Conservation (phyloP, 2,113 vertebrate genomes). For the Caranx ignobilis region DNA sequence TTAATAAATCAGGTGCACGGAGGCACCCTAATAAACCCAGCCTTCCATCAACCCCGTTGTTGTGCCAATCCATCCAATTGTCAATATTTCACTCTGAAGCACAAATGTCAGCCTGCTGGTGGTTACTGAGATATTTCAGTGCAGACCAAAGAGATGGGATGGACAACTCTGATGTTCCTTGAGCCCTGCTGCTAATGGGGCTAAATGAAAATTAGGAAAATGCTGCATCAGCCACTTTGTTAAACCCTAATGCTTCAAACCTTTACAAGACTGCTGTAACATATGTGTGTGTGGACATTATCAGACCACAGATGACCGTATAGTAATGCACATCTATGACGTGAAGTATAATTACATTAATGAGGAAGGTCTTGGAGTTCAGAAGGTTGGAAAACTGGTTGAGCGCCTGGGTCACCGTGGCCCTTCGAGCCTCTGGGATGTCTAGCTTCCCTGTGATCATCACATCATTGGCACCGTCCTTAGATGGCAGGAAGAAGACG, state of each 20-base stretch:
- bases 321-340: not conserved
- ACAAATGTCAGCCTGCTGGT: constrained; percentile 3
- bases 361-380: constrained; percentile 98
- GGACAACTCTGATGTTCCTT: not conserved
- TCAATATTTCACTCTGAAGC: not conserved
- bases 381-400: constrained; percentile 98
- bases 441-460: constrained; percentile 97
- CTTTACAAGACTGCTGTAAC: not conserved
- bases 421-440: constrained; percentile 90
- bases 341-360: constrained; percentile 85
- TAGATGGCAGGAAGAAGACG: constrained; percentile 97
- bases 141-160: not conserved
- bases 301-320: not conserved
- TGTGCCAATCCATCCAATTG: not conserved
- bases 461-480: constrained; percentile 96
- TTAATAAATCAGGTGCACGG: too few species aligned
- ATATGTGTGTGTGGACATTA: not conserved
- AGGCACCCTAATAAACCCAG: too few species aligned
- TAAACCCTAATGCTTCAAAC: not conserved
- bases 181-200: not conserved
- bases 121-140: not conserved
- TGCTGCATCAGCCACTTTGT: not conserved
- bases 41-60: too few species aligned
- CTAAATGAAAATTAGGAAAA: not conserved
- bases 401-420: constrained; percentile 89